Evolutionary conservation across 1,140 invertebrate species (phyloP), one percentile per base, ranked within the genome.

Genomic region (Drosophila seguyi): DNA sequence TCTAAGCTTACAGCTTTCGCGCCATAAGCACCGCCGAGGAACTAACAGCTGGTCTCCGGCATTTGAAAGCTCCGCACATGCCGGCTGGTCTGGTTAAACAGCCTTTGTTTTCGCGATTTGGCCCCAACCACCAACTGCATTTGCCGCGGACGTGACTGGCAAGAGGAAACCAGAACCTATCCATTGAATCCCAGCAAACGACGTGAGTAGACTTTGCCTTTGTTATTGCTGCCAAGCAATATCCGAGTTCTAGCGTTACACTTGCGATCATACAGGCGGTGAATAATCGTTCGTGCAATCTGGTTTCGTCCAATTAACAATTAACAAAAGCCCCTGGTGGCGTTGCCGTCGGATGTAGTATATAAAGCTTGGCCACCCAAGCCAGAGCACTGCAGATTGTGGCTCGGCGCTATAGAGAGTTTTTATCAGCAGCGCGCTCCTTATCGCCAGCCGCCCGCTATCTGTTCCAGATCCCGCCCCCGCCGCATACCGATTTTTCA

Each of bases 191-290:
- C 66, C 27, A 53, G 27, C 48, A 4, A 45, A 50, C 58, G 53
- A 86, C 82, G 82, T 86, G 82, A 86, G 82, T 86, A 78, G 53
- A 65, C 75, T 67, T 62, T 66, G 81, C 47, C 41, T 75, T 47
- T 68, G 29, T 56, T 67, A n/a, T 57, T 66, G 56, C 65, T 71
- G 34, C 61, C 75, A 10, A 41, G 59, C 10, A 62, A 57, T 60
- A 60, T 73, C 50, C 69, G 56, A 57, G 47, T 61, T 78, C 67
- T 83, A 58, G 67, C 73, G 57, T 84, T 84, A 74, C 65, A 72
- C 66, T 55, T 65, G 50, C 61, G 58, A 81, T 53, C 85, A 84
- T 62, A 71, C 61, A 66, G 29, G 47, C 53, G 41, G 55, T 88
- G 83, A 88, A 59, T 88, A 81, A 88, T 78, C 62, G 25, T 8